Evolutionary conservation across 1,140 invertebrate species (phyloP).

Genomic region (Aphidius ervi): DNA sequence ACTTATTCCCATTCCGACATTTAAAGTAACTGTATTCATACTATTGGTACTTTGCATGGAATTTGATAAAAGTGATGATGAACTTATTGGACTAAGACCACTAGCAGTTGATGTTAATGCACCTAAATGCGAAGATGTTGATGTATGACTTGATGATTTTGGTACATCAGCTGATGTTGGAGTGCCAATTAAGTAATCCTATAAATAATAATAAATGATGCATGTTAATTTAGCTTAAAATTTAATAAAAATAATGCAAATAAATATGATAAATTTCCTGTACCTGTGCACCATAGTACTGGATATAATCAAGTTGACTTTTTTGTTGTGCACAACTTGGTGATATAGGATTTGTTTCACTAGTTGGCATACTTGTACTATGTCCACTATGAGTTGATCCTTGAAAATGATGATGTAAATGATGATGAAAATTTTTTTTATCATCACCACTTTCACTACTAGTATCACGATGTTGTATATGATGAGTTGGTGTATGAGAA

Average conservation of each 20-base stretch:
- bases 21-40: slow-evolving; percentile 53
- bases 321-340: slow-evolving; percentile 51
- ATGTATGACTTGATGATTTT: slow-evolving; percentile 48
- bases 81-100: slow-evolving; percentile 49
- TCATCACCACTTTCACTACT: slow-evolving; percentile 50
- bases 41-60: slow-evolving; percentile 49
- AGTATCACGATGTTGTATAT: slow-evolving; percentile 50
- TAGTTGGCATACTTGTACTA: slow-evolving; percentile 47
- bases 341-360: slow-evolving; percentile 44
- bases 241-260: too few species aligned
- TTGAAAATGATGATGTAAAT: slow-evolving; percentile 49
- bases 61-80: slow-evolving; percentile 47
- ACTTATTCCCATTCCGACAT: slow-evolving; percentile 49
- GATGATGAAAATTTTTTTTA: slow-evolving; percentile 49
- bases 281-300: slow-evolving; percentile 50
- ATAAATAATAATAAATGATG: slow-evolving; percentile 9
- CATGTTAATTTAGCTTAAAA: too few species aligned
- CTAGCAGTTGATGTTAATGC: slow-evolving; percentile 49
- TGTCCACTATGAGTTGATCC: slow-evolving; percentile 38
- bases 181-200: slow-evolving; percentile 50
- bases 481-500: slow-evolving; percentile 42
- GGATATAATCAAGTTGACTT: slow-evolving; percentile 50
- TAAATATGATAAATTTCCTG: too few species aligned
- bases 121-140: slow-evolving; percentile 52
- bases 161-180: slow-evolving; percentile 48